phyloP scores from a whole-genome alignment of 2,797 vertebrate species.

The Denticeps clupeoides region DNA sequence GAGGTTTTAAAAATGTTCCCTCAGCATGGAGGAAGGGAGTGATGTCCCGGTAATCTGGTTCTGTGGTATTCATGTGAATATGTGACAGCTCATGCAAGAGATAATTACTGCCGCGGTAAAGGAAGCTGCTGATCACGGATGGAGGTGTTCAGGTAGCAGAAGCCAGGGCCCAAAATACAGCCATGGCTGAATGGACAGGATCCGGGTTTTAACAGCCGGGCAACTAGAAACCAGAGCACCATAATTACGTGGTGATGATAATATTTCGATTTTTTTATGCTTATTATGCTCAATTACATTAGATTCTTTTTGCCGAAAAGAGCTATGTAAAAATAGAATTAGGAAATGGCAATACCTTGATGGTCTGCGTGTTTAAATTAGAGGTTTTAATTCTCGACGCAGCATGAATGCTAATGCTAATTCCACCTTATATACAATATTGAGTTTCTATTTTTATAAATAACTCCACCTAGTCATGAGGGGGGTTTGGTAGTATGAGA shows the following conservation, averaged over 20 bases:
- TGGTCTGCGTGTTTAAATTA: too few species aligned
- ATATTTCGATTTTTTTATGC: slow-evolving; percentile 40
- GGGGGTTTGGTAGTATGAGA: too few species aligned
- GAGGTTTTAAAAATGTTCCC: slow-evolving; percentile 2
- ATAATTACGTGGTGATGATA: slow-evolving; percentile 38
- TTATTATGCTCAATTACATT: slow-evolving; percentile 25
- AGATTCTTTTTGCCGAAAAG: too few species aligned
- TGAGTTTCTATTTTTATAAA: too few species aligned
- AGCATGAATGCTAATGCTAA: too few species aligned
- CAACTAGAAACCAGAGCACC: slow-evolving; percentile 19
- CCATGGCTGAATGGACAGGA: slow-evolving; percentile 29
- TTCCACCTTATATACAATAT: too few species aligned
- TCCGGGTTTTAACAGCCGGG: slow-evolving; percentile 19
- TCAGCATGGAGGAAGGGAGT: slow-evolving; percentile 12
- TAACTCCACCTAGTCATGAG: too few species aligned
- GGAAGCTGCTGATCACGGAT: slow-evolving; percentile 11
- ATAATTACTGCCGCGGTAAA: slow-evolving; percentile 34
- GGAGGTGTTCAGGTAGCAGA: slow-evolving; percentile 39
- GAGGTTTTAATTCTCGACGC: too few species aligned
- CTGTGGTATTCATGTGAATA: slow-evolving; percentile 32
- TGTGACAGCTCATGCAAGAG: slow-evolving; percentile 32
- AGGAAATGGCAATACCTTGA: too few species aligned
- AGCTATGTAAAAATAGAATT: too few species aligned
- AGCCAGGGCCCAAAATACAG: slow-evolving; percentile 36
- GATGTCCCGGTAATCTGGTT: slow-evolving; percentile 24